Evolutionary conservation across 2,888 invertebrate genomes (phyloP).

Genomic region (Scaptomyza parva): DNA sequence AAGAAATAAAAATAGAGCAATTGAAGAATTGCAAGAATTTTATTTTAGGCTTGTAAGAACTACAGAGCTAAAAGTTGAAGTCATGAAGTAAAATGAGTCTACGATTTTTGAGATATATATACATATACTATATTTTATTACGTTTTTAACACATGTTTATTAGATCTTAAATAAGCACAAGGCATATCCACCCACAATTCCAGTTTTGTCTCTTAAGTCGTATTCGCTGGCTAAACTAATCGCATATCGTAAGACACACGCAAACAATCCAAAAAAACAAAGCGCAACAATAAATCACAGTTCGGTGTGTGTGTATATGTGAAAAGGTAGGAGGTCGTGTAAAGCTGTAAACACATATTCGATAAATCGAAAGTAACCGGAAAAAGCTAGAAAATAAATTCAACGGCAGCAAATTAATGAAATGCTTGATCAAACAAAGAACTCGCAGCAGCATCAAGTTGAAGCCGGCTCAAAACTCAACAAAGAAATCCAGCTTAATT

Average conservation of each 20-base stretch:
- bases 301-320: neutral
- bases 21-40: neutral
- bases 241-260: conserved; percentile 23
- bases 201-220: neutral
- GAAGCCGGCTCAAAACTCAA: conserved; percentile 7
- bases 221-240: conserved; percentile 16
- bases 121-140: neutral
- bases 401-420: conserved; percentile 50
- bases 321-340: conserved; percentile 14
- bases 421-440: conserved; percentile 37
- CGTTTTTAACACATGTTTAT: neutral
- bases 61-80: neutral
- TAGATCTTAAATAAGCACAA: neutral
- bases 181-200: conserved; percentile 2
- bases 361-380: conserved; percentile 54
- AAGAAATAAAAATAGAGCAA: conserved; percentile 24
- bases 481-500: conserved; percentile 7
- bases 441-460: conserved; percentile 1
- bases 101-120: too few species aligned
- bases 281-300: conserved; percentile 45
- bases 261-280: conserved; percentile 18
- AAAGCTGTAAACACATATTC: conserved; percentile 48
- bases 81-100: too few species aligned
- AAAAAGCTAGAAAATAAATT: conserved; percentile 42
- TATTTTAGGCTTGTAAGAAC: neutral